Evolutionary conservation across 2,797 vertebrate genomes (phyloP).

Genomic region (Siniperca scherzeri): DNA sequence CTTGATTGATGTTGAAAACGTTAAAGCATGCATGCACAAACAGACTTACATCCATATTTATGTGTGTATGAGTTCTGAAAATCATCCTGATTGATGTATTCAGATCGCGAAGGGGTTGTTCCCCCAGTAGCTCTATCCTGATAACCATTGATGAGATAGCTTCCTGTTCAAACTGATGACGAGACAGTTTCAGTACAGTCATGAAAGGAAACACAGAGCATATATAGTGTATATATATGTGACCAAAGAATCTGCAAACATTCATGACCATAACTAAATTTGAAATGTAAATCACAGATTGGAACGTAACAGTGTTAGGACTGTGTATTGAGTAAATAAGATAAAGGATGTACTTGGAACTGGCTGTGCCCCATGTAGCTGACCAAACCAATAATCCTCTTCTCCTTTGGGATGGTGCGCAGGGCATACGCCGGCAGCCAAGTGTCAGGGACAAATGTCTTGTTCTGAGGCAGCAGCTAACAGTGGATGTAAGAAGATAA

Average conservation of each 20-base stretch:
- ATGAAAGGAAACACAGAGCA: not conserved
- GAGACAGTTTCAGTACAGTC: not conserved
- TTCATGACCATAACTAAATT: not conserved
- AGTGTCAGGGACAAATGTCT: slow-evolving; percentile 27
- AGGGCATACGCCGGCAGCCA: slow-evolving; percentile 65
- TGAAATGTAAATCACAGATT: not conserved
- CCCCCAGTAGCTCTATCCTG: slow-evolving; percentile 65
- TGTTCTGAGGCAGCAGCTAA: slow-evolving; percentile 37
- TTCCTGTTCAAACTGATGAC: slow-evolving; percentile 40
- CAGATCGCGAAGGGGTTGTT: slow-evolving; percentile 16
- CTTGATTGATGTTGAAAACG: not conserved
- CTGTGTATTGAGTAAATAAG: not conserved
- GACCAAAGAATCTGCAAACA: not conserved
- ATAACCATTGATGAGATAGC: slow-evolving; percentile 56
- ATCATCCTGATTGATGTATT: slow-evolving; percentile 49
- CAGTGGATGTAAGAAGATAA: not conserved
- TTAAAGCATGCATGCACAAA: not conserved
- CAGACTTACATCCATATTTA: slow-evolving; percentile 36
- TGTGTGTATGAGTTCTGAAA: slow-evolving; percentile 34
- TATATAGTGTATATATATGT: too few relatives aligned
- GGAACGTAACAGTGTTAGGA: not conserved
- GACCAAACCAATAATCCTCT: slow-evolving; percentile 59
- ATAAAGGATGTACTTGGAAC: slow-evolving; percentile 62
- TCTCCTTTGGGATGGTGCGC: not conserved
- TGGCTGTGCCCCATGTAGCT: slow-evolving; percentile 51